Conservation (phyloP, 2,113 vertebrate genomes). For the Apodemus sylvaticus region DNA sequence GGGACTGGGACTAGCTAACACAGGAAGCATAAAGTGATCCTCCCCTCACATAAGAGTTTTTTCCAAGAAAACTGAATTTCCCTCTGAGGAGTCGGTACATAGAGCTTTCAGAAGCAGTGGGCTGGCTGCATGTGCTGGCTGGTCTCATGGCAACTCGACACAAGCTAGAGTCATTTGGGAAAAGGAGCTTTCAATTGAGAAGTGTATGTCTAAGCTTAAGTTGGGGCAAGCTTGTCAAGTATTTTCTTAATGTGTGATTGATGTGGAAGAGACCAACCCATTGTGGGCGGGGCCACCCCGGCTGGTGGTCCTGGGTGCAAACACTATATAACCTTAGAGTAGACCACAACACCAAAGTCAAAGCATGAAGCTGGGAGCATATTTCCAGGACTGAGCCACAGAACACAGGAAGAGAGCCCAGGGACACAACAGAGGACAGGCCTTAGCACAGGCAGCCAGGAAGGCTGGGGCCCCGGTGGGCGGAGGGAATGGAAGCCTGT, state of each 20-base stretch:
- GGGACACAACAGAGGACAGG: not conserved
- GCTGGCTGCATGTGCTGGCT: not conserved
- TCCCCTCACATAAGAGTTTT: not conserved
- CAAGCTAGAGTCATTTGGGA: not conserved
- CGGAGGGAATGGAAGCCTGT: too few species aligned
- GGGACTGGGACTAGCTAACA: not conserved
- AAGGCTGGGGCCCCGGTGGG: not conserved
- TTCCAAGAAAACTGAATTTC: not conserved
- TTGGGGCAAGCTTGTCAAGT: too few species aligned
- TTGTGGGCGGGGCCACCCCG: not conserved
- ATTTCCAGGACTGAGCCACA: not conserved
- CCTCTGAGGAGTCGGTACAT: not conserved
- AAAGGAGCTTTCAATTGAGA: not conserved
- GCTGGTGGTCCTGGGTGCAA: not conserved
- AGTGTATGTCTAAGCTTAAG: too few species aligned
- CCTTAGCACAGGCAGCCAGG: not conserved
- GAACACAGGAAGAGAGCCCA: not conserved
- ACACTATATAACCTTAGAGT: not conserved
- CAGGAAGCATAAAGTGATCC: too few species aligned
- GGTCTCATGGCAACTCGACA: not conserved
- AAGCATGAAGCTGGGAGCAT: not conserved
- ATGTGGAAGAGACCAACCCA: too few species aligned
- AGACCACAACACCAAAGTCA: not conserved
- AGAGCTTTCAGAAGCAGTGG: not conserved
- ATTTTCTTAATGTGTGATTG: too few species aligned